phyloP scores from a whole-genome alignment of 2,113 vertebrate species.

The Bombycilla garrulus region DNA sequence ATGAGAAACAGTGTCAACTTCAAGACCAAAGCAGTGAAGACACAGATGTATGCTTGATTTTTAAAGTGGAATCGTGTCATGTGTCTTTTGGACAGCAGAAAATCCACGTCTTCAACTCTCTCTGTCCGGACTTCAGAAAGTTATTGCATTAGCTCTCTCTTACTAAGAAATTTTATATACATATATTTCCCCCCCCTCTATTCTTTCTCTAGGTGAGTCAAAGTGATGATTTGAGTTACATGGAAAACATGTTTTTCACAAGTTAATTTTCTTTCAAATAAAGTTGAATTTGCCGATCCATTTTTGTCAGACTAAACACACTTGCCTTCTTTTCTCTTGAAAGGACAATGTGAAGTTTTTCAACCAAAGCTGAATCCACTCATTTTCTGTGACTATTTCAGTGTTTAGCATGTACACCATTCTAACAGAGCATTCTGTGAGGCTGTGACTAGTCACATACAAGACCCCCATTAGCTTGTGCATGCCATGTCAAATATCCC shows the following conservation, averaged over 20 bases:
- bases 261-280: background rate
- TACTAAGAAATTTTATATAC: background rate
- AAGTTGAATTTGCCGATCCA: background rate
- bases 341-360: background rate
- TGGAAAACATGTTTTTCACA: background rate
- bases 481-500: background rate
- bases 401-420: background rate
- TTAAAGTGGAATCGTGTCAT: background rate
- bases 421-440: background rate
- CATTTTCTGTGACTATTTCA: background rate
- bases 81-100: background rate
- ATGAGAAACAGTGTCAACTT: background rate
- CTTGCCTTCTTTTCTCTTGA: background rate
- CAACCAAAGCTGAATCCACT: background rate
- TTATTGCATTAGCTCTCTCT: background rate
- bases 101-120: background rate
- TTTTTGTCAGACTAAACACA: background rate
- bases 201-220: background rate
- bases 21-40: background rate
- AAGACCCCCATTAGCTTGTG: background rate
- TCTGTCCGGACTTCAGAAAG: background rate
- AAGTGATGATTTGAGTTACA: background rate
- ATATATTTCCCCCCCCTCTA: fast-evolving
- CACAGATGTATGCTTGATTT: background rate
- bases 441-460: background rate